Base-by-base conservation (phyloP, 2,888 invertebrate species). In the Patella caerulea region DNA sequence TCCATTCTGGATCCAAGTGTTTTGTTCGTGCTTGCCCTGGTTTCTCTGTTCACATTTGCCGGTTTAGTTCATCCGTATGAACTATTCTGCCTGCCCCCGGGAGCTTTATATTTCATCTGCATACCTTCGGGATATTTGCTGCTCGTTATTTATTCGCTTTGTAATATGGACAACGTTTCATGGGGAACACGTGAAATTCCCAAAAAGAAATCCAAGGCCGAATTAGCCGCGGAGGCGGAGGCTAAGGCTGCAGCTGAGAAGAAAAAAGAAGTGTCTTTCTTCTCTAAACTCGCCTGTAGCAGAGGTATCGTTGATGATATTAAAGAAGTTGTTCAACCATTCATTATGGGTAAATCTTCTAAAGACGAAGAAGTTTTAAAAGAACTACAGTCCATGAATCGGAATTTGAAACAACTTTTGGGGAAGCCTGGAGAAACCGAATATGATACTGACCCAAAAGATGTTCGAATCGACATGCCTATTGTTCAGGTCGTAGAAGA, bases 161-260 rank as follows among this genome's bases (percentile, higher is more conserved):
- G 84, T 78, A 91, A 90, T 76, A 80, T 91, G 70, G 85, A 90
- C 83, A 86, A 87, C 34, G 87, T 91, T 7, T 88, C 88, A 2
- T 91, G 91, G 91, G 91, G 91, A 69, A 91, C 91, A 0, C 76
- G 91, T 74, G 91, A 91, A 78, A 87, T 87, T 3, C 85, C 88
- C 1, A 89, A 86, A 34, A 87, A 86, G 54, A 87, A 88, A 75
- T 85, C 87, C 4, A 84, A 85, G 76, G 81, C 79, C 11, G 86
- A 89, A 72, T 69, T 83, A n/a, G 88, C 83, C 74, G 91, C 96
- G 95, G 91, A 95, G 94, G 76, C 95, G 95, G 2, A 96, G 89
- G 45, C 95, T 95, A 73, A 83, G 84, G 71, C 82, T 96, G 90
- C 95, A 95, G 87, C 94, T 45, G 94, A 78, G 95, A 94, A 0